Conservation (phyloP, 2,888 invertebrate genomes). For the Orthosia cruda region DNA sequence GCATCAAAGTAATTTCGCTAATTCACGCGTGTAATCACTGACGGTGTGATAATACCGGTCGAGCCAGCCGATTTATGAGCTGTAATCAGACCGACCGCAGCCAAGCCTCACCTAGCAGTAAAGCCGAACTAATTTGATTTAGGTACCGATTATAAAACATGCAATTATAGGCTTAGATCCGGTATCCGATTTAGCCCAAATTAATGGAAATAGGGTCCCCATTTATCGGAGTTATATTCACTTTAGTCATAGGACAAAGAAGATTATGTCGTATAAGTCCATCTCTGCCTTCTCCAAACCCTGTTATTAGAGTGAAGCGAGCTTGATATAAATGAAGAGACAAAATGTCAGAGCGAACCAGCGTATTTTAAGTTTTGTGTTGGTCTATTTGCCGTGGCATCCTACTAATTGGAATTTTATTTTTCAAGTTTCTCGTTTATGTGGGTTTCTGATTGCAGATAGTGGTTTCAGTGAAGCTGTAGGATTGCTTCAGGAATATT, state of each 20-base stretch:
- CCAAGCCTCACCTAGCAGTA: background rate
- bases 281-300: constrained; percentile 5
- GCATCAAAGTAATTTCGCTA: background rate
- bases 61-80: background rate
- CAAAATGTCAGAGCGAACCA: constrained; percentile 3
- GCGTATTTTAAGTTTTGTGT: background rate
- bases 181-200: constrained; percentile 18
- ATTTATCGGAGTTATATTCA: constrained; percentile 13
- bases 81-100: background rate
- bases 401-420: constrained; percentile 23
- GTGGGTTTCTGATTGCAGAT: constrained; percentile 1
- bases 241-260: constrained; percentile 35
- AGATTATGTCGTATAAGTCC: constrained; percentile 19
- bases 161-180: constrained; percentile 18
- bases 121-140: constrained; percentile 1
- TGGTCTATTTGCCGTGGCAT: constrained; percentile 6
- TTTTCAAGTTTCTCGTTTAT: constrained; percentile 31
- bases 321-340: constrained; percentile 1
- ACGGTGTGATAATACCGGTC: no score
- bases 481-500: constrained; percentile 1
- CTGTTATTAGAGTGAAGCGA: background rate
- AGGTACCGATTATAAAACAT: constrained; percentile 4
- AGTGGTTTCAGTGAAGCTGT: background rate
- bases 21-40: background rate
- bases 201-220: constrained; percentile 30